Base-by-base conservation (phyloP, 2,113 vertebrate genomes). In the Ceuthmochares aereus region DNA sequence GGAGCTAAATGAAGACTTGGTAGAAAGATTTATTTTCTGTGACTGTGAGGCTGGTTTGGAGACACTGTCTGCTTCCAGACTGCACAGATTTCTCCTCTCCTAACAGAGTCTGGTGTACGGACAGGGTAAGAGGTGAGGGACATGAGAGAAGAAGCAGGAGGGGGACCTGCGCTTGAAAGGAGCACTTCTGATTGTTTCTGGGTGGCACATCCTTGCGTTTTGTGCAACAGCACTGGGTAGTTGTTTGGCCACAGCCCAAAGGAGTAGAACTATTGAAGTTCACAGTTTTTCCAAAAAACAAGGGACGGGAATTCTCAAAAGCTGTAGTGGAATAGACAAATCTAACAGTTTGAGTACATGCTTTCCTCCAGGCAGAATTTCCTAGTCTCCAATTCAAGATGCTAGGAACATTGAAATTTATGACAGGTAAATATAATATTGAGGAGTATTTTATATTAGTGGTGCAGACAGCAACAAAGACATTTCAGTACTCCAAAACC, bases 181-280 rank as follows among this genome's bases (percentile, higher is more conserved):
- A 8, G 3, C 1, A 52, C 10, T 43, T 62, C 18, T 23, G 52
- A 56, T 40, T 25, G 32, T 67, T 23, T 66, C 37, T 27, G 6
- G 5, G 12, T 40, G 17, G 6, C 14, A 52, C 7, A 47, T 4
- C 16, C 18, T 56, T 79, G 29, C 7, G 29, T 58, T 58, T 54
- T 23, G 2, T 20, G 55, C 14, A 45, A 12, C 5, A 49, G 25
- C 0, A 0, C n/a, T 69, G 14, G 7, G 2, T 32, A 19, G 7
- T 34, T 37, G 8, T 13, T 45, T n/a, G 4, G 12, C 8, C 20
- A 45, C 14, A 75, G 10, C 4, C 14, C 25, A 59, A 7, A 3
- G 9, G 3, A 68, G 9, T 3, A 60, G 4, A 1, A 0, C 2
- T 63, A 5, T 9, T 34, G 11, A 26, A 47, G 3, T 4, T 64